Base-by-base conservation (phyloP, 1,140 invertebrate genomes). In the Listronotus bonariensis region DNA sequence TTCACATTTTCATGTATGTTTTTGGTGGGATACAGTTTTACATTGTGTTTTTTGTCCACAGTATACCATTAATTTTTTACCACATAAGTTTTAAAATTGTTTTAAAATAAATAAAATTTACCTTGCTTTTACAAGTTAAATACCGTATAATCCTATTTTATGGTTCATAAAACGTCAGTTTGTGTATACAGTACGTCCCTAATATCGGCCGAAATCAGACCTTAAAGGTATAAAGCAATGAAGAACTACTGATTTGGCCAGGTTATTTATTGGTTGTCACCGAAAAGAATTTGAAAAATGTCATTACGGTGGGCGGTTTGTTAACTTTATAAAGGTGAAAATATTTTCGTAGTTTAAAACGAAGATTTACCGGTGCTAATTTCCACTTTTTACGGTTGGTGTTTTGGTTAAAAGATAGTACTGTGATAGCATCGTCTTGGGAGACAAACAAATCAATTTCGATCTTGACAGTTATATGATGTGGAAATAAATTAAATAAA, bases 211-310 rank as follows among this genome's bases (percentile, higher is more conserved):
- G 54, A 55, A 40, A 55, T 26, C 14, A 46, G 43, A n/a, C 20
- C 17, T 18, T 38, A 64, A 55, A 54, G 43, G 45, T 20, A 49
- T 18, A 63, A 62, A 54, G 62, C 48, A 49, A 60, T 61, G 60
- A 67, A 62, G 51, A 57, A 55, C 54, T 51, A 64, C 69, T 57
- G 66, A 68, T 65, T 64, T 42, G 54, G 43, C 52, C 36, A n/a
- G 57, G 66, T 68, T 70, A 70, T 70, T 70, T 70, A 70, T 70
- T 63, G 67, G 66, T 56, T 70, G 69, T 70, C 69, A 70, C 60
- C 48, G 36, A 48, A 62, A 45, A 46, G 65, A 70, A 70, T 70
- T 64, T 61, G 62, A 66, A 68, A 70, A 68, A 70, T 70, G 66
- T 70, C 69, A 70, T 70, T 70, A 70, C 41, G 57, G 55, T 70